A percentile compares a stretch with the other conserved stretches of the same genome.
phyloP scores from a whole-genome alignment of 2,113 vertebrate genomes.

The Dasyprocta punctata region DNA sequence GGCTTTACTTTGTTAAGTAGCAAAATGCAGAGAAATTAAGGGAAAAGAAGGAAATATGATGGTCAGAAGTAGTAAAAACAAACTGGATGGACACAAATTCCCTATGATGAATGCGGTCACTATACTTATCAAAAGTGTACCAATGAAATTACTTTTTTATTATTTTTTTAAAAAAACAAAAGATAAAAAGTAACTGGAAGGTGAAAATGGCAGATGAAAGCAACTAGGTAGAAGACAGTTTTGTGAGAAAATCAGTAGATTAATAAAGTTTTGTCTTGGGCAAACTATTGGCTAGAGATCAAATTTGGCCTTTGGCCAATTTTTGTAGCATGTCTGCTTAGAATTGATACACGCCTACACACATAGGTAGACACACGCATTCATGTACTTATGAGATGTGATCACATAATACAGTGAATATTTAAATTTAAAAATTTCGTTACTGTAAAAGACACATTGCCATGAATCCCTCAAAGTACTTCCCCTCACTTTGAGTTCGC shows the following conservation, averaged over 20 bases:
- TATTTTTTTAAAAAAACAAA: neutral
- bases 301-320: neutral
- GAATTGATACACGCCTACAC: neutral
- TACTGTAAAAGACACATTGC: neutral
- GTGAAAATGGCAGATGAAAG: neutral
- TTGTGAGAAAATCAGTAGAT: neutral
- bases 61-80: neutral
- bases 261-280: accelerated
- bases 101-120: neutral
- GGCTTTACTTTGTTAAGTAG: neutral
- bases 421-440: neutral
- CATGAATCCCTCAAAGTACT: neutral
- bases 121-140: neutral
- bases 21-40: neutral
- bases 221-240: neutral
- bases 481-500: neutral
- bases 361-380: neutral
- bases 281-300: neutral
- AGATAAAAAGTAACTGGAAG: neutral
- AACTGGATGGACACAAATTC: neutral
- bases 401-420: neutral
- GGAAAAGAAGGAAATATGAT: neutral
- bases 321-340: neutral
- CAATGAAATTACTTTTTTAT: neutral
- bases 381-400: neutral